phyloP scores from a whole-genome alignment of 2,888 invertebrate genomes.

The Nasonia oneida region DNA sequence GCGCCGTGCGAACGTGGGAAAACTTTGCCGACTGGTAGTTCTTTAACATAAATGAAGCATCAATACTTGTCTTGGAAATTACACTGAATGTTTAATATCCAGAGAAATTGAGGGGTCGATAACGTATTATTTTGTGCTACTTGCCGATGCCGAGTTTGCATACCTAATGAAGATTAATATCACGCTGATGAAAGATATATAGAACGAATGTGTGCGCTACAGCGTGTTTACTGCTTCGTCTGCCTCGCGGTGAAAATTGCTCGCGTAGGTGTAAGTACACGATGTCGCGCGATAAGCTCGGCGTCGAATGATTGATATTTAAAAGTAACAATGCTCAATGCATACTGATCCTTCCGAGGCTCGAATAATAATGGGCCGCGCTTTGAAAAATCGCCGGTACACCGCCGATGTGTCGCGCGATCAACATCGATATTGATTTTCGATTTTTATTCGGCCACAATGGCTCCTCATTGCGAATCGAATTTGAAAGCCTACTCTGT shows the following conservation, averaged over 20 bases:
- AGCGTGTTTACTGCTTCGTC: constrained; percentile 42
- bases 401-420: constrained; percentile 15
- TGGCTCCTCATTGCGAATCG: constrained; percentile 27
- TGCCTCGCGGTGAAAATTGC: constrained; percentile 44
- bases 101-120: constrained; percentile 21
- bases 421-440: constrained; percentile 50
- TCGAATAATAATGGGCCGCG: constrained; percentile 50
- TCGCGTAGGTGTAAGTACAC: constrained; percentile 58
- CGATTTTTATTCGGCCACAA: constrained; percentile 4
- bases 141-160: constrained; percentile 40
- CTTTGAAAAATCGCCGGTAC: constrained; percentile 49
- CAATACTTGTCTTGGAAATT: not conserved
- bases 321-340: constrained; percentile 57
- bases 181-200: constrained; percentile 53
- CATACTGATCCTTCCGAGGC: constrained; percentile 41
- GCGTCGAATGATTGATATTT: constrained; percentile 57
- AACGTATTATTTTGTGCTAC: constrained; percentile 44
- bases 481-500: not conserved
- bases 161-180: constrained; percentile 60
- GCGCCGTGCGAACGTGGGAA: too few species aligned
- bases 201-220: constrained; percentile 12
- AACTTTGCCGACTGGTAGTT: too few species aligned
- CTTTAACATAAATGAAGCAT: not conserved
- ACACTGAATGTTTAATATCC: constrained; percentile 13
- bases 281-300: constrained; percentile 54